Evolutionary conservation across 2,797 vertebrate genomes (phyloP).

Genomic region (Dipus sagitta): DNA sequence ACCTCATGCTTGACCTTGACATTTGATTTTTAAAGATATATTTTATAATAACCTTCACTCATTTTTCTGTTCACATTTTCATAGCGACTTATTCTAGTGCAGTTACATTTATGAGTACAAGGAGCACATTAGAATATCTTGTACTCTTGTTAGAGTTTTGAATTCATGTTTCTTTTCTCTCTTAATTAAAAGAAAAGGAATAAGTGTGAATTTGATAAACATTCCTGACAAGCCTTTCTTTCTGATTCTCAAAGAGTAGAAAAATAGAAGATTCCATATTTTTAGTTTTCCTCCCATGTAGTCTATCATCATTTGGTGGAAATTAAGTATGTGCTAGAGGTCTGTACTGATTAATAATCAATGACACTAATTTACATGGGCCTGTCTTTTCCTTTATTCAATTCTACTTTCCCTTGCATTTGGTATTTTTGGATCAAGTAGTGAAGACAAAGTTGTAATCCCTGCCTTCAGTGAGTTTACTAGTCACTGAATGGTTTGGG

Average conservation of each 20-base stretch:
- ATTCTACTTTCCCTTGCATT: neutral
- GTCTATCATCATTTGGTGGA: neutral
- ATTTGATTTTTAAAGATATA: slow-evolving; percentile 29
- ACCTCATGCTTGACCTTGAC: neutral
- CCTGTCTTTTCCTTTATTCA: slow-evolving; percentile 13
- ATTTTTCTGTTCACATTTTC: slow-evolving; percentile 25
- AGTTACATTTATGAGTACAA: neutral
- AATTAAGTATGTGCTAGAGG: neutral
- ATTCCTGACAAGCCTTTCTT: neutral
- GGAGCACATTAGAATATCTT: neutral
- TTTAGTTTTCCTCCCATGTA: neutral
- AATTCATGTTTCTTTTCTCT: slow-evolving; percentile 54
- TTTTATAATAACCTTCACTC: neutral
- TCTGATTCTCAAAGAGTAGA: neutral
- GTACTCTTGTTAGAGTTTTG: slow-evolving; percentile 18
- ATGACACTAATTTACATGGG: neutral
- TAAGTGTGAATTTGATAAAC: slow-evolving; percentile 7
- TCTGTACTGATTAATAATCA: neutral
- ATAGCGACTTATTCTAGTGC: neutral
- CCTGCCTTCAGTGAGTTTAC: slow-evolving; percentile 60
- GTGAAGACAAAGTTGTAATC: neutral
- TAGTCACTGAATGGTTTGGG: neutral
- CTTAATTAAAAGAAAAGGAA: slow-evolving; percentile 17
- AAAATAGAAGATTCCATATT: neutral
- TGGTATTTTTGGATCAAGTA: neutral